These are phyloP conservation scores for Allolobophora icterica DNA, from an alignment of 2,888 invertebrate species.

Conservation along the genomic window DNA sequence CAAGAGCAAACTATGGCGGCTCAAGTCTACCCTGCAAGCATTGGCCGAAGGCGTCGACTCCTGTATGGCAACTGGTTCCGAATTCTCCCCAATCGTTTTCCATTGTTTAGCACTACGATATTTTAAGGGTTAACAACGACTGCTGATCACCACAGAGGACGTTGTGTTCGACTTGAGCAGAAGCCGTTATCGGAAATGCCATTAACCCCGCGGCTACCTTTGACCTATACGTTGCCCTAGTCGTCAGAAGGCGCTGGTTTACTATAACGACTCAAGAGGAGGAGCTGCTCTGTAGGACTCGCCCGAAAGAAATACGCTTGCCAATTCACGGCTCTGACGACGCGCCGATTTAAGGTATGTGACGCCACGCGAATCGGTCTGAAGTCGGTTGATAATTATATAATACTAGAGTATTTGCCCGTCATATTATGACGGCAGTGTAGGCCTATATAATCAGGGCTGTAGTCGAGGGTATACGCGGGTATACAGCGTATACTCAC, in stretches of 20 bases:
- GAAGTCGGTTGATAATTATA: too few relatives aligned
- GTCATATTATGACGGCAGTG: too few relatives aligned
- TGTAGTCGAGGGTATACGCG: too few relatives aligned
- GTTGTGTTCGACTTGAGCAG: neutral
- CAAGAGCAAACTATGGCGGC: too few relatives aligned
- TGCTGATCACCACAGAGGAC: neutral
- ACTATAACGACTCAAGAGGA: neutral
- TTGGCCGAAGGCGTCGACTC: neutral
- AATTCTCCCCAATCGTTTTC: neutral
- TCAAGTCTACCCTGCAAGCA: neutral
- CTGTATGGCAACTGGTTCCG: neutral
- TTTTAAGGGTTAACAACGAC: neutral
- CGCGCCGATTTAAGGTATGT: too few relatives aligned
- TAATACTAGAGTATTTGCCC: too few relatives aligned
- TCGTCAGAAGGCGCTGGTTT: neutral
- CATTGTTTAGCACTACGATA: neutral
- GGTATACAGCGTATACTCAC: too few relatives aligned
- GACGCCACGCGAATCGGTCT: too few relatives aligned
- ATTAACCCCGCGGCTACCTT: neutral
- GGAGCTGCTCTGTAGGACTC: neutral
- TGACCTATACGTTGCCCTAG: neutral
- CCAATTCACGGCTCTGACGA: too few relatives aligned
- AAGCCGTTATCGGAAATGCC: neutral
- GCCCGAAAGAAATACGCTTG: neutral
- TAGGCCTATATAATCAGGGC: too few relatives aligned